These are phyloP conservation scores for Zapus hudsonius DNA, from an alignment of 2,113 vertebrate genomes.

Conservation along the genomic window DNA sequence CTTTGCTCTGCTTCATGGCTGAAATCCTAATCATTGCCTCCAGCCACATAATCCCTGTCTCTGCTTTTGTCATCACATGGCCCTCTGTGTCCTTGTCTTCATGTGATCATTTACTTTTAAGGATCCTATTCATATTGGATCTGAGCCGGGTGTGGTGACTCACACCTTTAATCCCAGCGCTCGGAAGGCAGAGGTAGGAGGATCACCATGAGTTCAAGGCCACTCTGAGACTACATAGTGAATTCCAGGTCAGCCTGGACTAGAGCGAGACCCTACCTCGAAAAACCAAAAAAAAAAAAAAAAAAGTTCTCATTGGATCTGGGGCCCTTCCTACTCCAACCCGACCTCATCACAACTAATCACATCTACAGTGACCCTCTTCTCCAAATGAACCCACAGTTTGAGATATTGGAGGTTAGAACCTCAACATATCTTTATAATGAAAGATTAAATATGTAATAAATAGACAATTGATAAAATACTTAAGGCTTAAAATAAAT, in stretches of 20 bases:
- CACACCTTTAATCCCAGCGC: too few species aligned
- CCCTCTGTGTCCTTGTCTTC: not conserved
- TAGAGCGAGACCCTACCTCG: too few species aligned
- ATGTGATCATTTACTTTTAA: not conserved
- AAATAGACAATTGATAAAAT: not conserved
- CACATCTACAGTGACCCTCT: not conserved
- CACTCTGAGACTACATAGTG: too few species aligned
- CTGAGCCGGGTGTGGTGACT: too few species aligned
- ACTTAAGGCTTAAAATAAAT: constrained; percentile 11
- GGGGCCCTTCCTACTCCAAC: not conserved
- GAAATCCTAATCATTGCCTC: not conserved
- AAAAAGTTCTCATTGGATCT: not conserved
- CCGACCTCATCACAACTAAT: not conserved
- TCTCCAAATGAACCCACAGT: constrained; percentile 23
- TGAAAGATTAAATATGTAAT: not conserved
- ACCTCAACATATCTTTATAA: not conserved
- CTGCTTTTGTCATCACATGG: not conserved
- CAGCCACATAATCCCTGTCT: not conserved
- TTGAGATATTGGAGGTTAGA: not conserved
- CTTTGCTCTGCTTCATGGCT: not conserved
- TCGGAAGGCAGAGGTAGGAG: too few species aligned
- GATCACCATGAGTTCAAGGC: too few species aligned
- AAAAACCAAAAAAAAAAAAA: too few species aligned
- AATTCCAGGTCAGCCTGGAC: too few species aligned
- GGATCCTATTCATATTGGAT: too few species aligned